Conservation (phyloP, 2,113 vertebrate genomes). For the Sinocyclocheilus grahami region DNA sequence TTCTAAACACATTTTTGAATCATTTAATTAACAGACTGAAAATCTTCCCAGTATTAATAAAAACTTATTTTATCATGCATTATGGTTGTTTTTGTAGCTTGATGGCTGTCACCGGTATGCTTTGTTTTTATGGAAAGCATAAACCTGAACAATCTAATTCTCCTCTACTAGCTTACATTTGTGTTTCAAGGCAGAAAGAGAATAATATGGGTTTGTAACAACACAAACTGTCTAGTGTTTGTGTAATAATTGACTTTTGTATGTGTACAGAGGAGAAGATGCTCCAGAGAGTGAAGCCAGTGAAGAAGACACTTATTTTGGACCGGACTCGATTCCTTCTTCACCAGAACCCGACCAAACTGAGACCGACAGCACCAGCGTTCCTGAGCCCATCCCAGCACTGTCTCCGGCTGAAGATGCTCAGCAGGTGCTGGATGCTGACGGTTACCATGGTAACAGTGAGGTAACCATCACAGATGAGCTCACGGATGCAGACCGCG, state of each 20-base stretch:
- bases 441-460: background rate
- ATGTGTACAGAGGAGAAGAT: slow-evolving; percentile 38
- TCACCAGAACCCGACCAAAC: background rate
- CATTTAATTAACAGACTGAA: background rate
- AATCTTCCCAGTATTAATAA: background rate
- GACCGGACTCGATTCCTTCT: slow-evolving; percentile 38
- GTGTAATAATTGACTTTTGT: slow-evolving; percentile 18
- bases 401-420: slow-evolving; percentile 15
- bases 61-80: background rate
- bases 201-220: background rate
- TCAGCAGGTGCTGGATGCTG: slow-evolving; percentile 15
- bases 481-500: background rate
- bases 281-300: background rate
- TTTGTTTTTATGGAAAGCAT: background rate
- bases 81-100: background rate
- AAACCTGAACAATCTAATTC: background rate
- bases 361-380: background rate
- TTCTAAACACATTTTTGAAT: background rate
- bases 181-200: background rate
- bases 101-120: no score
- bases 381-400: background rate
- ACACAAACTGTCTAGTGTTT: background rate
- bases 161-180: background rate
- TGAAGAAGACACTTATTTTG: slow-evolving; percentile 47
- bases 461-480: background rate